Evolutionary conservation across 2,888 invertebrate species (phyloP).

Genomic region (Diplolepis rosae): DNA sequence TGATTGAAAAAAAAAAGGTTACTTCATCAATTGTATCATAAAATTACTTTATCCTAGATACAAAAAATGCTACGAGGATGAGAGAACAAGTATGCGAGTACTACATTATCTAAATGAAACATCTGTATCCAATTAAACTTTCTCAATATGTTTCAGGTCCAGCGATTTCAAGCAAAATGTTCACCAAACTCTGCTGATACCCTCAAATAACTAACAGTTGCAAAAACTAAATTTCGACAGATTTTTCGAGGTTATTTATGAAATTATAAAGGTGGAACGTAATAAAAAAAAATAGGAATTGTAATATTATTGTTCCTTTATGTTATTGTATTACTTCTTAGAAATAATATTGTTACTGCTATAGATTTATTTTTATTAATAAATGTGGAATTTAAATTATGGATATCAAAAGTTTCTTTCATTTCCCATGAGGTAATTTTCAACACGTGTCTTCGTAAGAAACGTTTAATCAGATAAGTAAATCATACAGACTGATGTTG

Average conservation of each 20-base stretch:
- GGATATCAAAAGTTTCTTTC: no score
- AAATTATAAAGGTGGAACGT: no score
- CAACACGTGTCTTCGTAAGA: background rate
- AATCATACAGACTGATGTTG: constrained; percentile 7
- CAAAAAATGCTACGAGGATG: background rate
- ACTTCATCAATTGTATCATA: background rate
- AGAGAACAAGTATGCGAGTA: background rate
- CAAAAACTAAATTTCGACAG: background rate
- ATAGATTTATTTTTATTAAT: no score
- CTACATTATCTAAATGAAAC: constrained; percentile 2
- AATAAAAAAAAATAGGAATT: no score
- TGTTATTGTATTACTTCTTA: no score
- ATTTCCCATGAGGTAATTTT: background rate
- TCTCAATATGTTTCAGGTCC: background rate
- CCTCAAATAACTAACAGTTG: background rate
- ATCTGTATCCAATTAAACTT: constrained; percentile 13
- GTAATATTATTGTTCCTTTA: no score
- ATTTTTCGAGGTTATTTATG: background rate
- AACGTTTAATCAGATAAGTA: constrained; percentile 7
- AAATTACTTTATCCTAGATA: background rate
- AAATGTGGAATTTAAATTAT: no score
- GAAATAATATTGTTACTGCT: no score
- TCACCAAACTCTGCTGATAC: background rate
- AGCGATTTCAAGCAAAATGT: background rate
- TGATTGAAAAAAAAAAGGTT: no score